Percentiles rank a stretch among this genome's conserved stretches.
These are phyloP conservation scores for Ochropacha duplaris DNA, from an alignment of 2,888 invertebrate species.

Conservation along the genomic window DNA sequence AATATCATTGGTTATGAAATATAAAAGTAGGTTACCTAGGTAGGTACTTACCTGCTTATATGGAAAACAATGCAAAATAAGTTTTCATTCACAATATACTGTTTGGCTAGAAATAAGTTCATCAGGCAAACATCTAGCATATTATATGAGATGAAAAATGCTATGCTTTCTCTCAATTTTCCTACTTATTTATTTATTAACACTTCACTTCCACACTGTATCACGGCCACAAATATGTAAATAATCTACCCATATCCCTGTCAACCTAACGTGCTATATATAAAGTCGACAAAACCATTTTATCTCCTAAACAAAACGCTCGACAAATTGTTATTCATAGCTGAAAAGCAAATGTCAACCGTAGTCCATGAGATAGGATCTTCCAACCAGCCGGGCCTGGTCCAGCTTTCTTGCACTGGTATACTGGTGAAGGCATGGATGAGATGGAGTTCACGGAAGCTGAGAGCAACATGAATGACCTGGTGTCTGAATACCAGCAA, in stretches of 20 bases:
- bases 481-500: constrained; percentile 90
- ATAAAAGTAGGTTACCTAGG: no score
- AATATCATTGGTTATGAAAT: no score
- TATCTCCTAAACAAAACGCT: not conserved
- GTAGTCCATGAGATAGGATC: constrained; percentile 12
- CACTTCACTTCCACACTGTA: no score
- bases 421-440: constrained; percentile 94
- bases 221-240: no score
- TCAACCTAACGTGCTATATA: not conserved
- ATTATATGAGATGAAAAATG: no score
- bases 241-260: not conserved
- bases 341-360: constrained; percentile 55
- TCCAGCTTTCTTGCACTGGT: constrained; percentile 89
- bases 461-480: constrained; percentile 96
- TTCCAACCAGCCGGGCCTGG: constrained; percentile 10
- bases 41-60: no score
- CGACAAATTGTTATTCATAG: constrained; percentile 5
- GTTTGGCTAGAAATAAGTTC: no score
- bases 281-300: not conserved
- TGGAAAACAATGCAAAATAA: no score
- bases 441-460: constrained; percentile 99
- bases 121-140: no score
- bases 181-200: no score
- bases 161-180: no score
- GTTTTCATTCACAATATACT: no score